Evolutionary conservation across 2,113 vertebrate species (phyloP).

Genomic region (Silurus meridionalis): DNA sequence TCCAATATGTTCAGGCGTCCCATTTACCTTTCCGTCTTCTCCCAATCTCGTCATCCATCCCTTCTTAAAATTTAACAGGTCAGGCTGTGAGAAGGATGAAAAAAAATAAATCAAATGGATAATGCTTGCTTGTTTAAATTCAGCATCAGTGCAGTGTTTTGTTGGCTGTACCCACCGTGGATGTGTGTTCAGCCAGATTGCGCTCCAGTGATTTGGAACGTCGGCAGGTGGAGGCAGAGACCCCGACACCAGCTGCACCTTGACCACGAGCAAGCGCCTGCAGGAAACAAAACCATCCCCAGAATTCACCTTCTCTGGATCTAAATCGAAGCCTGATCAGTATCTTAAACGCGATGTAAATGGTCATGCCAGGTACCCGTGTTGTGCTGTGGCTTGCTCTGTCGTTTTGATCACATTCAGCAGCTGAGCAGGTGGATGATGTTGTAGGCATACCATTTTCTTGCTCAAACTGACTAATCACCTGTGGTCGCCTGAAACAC

Average conservation of each 20-base stretch:
- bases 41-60: constrained; percentile 65
- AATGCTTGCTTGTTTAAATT: not conserved
- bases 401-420: constrained; percentile 16
- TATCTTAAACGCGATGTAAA: not conserved
- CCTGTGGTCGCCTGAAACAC: constrained; percentile 40
- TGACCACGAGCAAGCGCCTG: not conserved
- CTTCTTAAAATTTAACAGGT: constrained; percentile 65
- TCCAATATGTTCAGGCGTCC: not conserved
- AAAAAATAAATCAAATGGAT: not conserved
- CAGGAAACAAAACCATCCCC: not conserved
- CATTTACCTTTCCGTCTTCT: constrained; percentile 61
- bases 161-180: constrained; percentile 50
- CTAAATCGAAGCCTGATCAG: not conserved
- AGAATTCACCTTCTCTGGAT: not conserved
- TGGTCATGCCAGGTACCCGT: constrained; percentile 20
- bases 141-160: not conserved
- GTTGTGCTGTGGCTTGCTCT: constrained; percentile 6
- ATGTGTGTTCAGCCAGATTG: constrained; percentile 43
- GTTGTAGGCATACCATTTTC: constrained; percentile 8
- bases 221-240: constrained; percentile 35
- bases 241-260: constrained; percentile 29
- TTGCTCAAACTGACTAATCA: constrained; percentile 37
- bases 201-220: constrained; percentile 60
- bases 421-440: not conserved
- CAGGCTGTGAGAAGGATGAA: constrained; percentile 53